Conservation (phyloP, 2,113 vertebrate species). For the Microtus ochrogaster region DNA sequence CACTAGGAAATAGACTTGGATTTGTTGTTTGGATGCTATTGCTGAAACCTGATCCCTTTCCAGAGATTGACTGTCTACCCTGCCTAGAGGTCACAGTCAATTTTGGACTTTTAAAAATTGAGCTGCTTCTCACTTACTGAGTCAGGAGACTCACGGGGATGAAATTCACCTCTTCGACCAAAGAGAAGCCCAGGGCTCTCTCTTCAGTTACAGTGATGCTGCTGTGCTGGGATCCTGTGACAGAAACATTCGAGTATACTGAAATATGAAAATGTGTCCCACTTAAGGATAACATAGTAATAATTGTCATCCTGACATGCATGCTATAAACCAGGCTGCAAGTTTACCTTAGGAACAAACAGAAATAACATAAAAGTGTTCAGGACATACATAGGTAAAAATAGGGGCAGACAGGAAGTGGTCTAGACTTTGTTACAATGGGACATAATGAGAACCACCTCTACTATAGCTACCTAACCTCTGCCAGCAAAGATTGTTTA, state of each 20-base stretch:
- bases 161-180: not conserved
- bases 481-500: not conserved
- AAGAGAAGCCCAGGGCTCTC: not conserved
- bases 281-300: not conserved
- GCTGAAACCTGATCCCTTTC: not conserved
- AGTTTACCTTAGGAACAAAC: not conserved
- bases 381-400: not conserved
- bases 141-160: not conserved
- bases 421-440: not conserved
- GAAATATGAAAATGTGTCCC: not conserved
- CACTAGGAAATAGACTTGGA: not conserved
- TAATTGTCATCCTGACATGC: not conserved
- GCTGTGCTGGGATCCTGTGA: not conserved
- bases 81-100: not conserved
- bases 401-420: not conserved
- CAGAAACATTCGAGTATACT: not conserved
- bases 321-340: not conserved
- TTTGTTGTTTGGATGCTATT: not conserved
- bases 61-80: not conserved
- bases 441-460: not conserved
- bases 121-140: not conserved
- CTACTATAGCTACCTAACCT: not conserved
- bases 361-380: not conserved
- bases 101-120: not conserved
- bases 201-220: not conserved